phyloP scores from a whole-genome alignment of 2,113 vertebrate genomes.

The Trinectes maculatus region DNA sequence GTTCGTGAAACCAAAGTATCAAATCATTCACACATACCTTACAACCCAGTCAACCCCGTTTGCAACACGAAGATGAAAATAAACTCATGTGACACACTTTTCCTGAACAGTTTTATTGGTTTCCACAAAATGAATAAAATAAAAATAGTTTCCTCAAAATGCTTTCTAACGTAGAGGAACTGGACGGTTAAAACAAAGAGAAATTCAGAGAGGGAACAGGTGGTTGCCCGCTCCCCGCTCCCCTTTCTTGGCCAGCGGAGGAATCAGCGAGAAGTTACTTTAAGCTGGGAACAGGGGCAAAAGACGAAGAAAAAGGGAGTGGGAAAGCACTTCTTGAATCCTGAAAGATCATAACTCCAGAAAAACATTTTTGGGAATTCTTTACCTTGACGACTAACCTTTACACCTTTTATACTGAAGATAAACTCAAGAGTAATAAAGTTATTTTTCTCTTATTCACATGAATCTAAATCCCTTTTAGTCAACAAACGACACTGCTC shows the following conservation, averaged over 20 bases:
- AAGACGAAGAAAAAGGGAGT: not conserved
- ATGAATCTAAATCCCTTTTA: constrained; percentile 46
- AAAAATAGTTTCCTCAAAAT: constrained; percentile 68
- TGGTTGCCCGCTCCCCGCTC: constrained; percentile 19
- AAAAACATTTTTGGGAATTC: not conserved
- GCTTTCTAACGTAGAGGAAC: constrained; percentile 51
- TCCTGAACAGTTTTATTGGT: constrained; percentile 77
- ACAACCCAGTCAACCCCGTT: not conserved
- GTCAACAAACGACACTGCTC: constrained; percentile 28
- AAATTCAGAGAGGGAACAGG: constrained; percentile 8
- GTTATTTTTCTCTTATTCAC: constrained; percentile 41
- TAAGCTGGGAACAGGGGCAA: constrained; percentile 6
- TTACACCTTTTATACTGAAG: constrained; percentile 10
- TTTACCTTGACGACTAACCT: constrained; percentile 13
- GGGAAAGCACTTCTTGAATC: not conserved
- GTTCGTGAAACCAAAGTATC: not conserved
- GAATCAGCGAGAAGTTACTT: constrained; percentile 51
- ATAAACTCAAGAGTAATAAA: constrained; percentile 34
- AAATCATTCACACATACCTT: not conserved
- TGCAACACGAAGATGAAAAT: not conserved
- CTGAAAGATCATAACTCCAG: not conserved
- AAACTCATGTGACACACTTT: not conserved
- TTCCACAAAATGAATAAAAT: constrained; percentile 64
- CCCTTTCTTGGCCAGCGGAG: constrained; percentile 41
- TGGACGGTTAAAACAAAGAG: constrained; percentile 65